Conservation (phyloP, 2,113 vertebrate species). For the Orthonyx spaldingii region DNA sequence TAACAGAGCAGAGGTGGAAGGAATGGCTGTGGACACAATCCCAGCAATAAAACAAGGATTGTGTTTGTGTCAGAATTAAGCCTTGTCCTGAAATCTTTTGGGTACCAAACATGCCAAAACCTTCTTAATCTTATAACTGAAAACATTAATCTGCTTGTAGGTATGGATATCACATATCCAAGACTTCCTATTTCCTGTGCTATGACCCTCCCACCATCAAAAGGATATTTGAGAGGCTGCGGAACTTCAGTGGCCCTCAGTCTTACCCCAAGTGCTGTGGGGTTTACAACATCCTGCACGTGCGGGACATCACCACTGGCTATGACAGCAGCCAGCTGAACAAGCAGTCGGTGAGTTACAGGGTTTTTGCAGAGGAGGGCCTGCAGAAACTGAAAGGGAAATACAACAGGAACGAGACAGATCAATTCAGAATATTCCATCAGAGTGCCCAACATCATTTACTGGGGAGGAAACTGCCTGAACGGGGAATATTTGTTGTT, state of each 20-base stretch:
- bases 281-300: slow-evolving; percentile 70
- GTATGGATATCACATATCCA: slow-evolving; percentile 89
- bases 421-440: rapidly evolving
- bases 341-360: slow-evolving; percentile 77
- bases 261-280: slow-evolving; percentile 83
- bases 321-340: slow-evolving; percentile 87
- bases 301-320: slow-evolving; percentile 88
- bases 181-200: slow-evolving; percentile 91
- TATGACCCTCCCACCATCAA: slow-evolving; percentile 84
- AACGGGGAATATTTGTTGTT: not conserved
- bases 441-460: not conserved
- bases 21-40: not conserved
- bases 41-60: not conserved
- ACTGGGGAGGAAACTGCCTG: not conserved
- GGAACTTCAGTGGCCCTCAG: slow-evolving; percentile 76
- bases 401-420: rapidly evolving
- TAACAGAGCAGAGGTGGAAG: not conserved
- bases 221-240: slow-evolving; percentile 83
- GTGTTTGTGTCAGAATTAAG: not conserved
- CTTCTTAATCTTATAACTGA: not conserved
- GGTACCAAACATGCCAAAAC: not conserved
- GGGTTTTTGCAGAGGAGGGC: not conserved
- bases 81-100: too few species aligned
- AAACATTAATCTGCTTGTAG: slow-evolving; percentile 49
- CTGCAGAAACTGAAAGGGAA: not conserved